A percentile compares a stretch with the other conserved stretches of the same genome.
Conservation (phyloP, 2,113 vertebrate species). For the Entelurus aequoreus region DNA sequence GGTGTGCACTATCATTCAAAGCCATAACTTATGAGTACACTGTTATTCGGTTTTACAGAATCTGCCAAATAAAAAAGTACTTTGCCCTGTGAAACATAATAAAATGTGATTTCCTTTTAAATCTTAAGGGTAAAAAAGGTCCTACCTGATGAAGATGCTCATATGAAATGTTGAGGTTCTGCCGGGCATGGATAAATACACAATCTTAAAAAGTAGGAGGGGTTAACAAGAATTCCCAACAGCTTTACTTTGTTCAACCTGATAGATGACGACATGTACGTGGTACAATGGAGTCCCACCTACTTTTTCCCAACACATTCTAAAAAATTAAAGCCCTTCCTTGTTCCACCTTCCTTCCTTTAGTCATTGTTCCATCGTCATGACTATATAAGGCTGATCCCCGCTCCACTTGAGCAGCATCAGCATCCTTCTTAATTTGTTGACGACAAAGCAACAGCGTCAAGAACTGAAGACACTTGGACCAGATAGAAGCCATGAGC, state of each 20-base stretch:
- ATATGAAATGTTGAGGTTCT: constrained; percentile 21
- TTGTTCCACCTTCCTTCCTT: constrained; percentile 10
- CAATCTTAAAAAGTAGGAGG: constrained; percentile 43
- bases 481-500: constrained; percentile 51
- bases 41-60: too few species aligned
- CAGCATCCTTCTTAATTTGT: constrained; percentile 26
- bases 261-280: constrained; percentile 16
- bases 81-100: too few species aligned
- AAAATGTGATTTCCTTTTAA: not conserved
- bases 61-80: too few species aligned
- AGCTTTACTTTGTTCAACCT: not conserved
- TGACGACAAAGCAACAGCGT: constrained; percentile 10
- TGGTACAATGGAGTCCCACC: not conserved
- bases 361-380: not conserved
- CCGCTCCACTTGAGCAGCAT: constrained; percentile 24
- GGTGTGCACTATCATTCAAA: too few species aligned
- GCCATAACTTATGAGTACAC: too few species aligned
- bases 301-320: not conserved
- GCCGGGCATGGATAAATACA: constrained; percentile 46
- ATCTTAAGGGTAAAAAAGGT: constrained; percentile 1
- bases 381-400: constrained; percentile 55
- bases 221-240: constrained; percentile 32
- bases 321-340: constrained; percentile 5
- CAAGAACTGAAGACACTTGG: constrained; percentile 1
- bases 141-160: constrained; percentile 55